A percentile compares a stretch with the other conserved stretches of the same genome.
These are phyloP conservation scores for Microtus pennsylvanicus DNA, from an alignment of 2,113 vertebrate species.

Conservation along the genomic window DNA sequence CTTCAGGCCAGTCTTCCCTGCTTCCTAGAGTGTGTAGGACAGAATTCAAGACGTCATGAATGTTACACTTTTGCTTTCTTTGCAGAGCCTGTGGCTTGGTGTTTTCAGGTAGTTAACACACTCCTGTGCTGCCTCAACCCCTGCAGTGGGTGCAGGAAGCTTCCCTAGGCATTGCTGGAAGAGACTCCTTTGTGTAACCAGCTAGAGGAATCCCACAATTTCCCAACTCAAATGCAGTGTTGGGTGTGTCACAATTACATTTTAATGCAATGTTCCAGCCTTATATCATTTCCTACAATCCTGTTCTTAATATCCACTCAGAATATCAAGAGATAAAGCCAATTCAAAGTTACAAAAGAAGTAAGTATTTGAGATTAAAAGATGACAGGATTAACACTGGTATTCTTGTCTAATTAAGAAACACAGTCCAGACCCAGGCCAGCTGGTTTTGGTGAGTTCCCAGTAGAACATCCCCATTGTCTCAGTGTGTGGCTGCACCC, in stretches of 20 bases:
- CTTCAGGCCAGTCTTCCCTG: not conserved
- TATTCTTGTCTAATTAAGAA: not conserved
- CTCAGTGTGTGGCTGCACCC: no score
- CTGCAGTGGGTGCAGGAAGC: not conserved
- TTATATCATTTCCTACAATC: not conserved
- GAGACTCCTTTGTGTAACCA: not conserved
- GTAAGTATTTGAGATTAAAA: not conserved
- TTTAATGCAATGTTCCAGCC: not conserved
- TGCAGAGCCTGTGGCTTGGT: not conserved
- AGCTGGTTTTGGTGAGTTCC: no score
- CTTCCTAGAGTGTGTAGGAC: not conserved
- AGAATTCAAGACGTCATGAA: not conserved
- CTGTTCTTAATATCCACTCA: not conserved
- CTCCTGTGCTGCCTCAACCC: not conserved
- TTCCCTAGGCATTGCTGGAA: not conserved
- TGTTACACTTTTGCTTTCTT: not conserved
- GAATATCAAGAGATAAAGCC: not conserved
- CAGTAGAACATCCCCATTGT: no score
- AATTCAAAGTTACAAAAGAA: constrained; percentile 14
- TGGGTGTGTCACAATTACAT: not conserved
- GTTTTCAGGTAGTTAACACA: not conserved
- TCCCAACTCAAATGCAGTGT: not conserved
- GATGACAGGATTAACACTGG: not conserved
- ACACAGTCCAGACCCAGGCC: not conserved
- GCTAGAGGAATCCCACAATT: not conserved